Evolutionary conservation across 1,140 invertebrate genomes (phyloP), one percentile per base, ranked within the genome.

Genomic region (Ceratina calcarata): DNA sequence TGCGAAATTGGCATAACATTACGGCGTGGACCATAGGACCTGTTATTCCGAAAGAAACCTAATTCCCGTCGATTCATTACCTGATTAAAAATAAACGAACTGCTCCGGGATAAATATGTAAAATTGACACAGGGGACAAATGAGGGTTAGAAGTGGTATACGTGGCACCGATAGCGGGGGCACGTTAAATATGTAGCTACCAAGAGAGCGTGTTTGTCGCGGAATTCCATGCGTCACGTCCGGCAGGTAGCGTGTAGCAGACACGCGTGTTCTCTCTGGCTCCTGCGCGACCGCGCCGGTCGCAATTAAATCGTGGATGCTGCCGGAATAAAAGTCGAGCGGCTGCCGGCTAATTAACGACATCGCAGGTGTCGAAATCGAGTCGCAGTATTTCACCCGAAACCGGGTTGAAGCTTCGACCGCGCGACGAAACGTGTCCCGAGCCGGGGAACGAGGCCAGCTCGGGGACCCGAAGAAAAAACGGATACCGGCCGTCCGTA

Each of bases 351-450:
- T 91, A 92, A 91, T 91, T 91, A 91, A 91, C 88, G 90, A 91
- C 81, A 81, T 45, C 22, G 80, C 49, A 90, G 87, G 86, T 89
- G 90, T 91, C 88, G 88, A 91, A 91, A 90, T 90, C 88, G 85
- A 91, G 86, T 91, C 81, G 88, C 87, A 88, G 87, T 91, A 91
- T 90, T 91, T 91, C 87, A 91, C 88, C 82, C 24, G 57, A 15
- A 58, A 4, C 27, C 60, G 60, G 53, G 79, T 73, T 87, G 76
- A 77, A 76, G 58, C 64, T 62, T 60, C n/a, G 22, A 24, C 55
- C 75, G 66, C 57, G 55, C 57, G 67, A 62, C 69, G 51, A 45
- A 45, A 45, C 80, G 85, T 86, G 82, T 76, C 79, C 57, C 73
- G 61, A n/a, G 60, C 55, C 55, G 20, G 60, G 51, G 69, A 70